phyloP scores from a whole-genome alignment of 2,888 invertebrate genomes.

The Orgyia antiqua region DNA sequence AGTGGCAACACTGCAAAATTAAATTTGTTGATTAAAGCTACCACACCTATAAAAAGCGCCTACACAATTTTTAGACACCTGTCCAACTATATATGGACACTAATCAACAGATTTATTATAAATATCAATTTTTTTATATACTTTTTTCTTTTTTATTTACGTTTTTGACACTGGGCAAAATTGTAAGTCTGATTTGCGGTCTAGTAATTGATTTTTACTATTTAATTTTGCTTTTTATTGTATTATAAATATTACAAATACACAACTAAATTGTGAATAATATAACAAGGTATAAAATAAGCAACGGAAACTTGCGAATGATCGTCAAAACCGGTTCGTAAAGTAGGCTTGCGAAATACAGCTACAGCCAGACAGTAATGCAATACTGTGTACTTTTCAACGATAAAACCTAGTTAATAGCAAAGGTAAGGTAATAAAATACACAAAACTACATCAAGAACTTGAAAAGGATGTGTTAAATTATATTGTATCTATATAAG shows the following conservation, averaged over 20 bases:
- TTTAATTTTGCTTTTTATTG: too few relatives aligned
- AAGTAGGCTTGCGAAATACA: constrained; percentile 67
- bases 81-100: constrained; percentile 49
- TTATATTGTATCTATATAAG: too few relatives aligned
- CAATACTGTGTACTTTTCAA: constrained; percentile 23
- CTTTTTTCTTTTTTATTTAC: constrained; percentile 20
- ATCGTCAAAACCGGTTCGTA: constrained; percentile 58
- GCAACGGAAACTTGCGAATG: constrained; percentile 42
- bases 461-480: too few relatives aligned
- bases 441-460: constrained; percentile 11
- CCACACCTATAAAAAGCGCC: constrained; percentile 56
- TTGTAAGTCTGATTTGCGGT: not conserved
- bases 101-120: constrained; percentile 44
- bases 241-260: not conserved
- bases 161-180: constrained; percentile 7
- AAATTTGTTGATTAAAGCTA: constrained; percentile 43
- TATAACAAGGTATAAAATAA: constrained; percentile 14
- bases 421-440: constrained; percentile 18
- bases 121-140: constrained; percentile 19
- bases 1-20: constrained; percentile 51
- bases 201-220: too few relatives aligned
- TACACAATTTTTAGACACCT: constrained; percentile 46
- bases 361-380: constrained; percentile 32
- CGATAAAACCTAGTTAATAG: constrained; percentile 22
- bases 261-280: constrained; percentile 2